phyloP scores from a whole-genome alignment of 2,797 vertebrate species.

The Darevskia nairensis region DNA sequence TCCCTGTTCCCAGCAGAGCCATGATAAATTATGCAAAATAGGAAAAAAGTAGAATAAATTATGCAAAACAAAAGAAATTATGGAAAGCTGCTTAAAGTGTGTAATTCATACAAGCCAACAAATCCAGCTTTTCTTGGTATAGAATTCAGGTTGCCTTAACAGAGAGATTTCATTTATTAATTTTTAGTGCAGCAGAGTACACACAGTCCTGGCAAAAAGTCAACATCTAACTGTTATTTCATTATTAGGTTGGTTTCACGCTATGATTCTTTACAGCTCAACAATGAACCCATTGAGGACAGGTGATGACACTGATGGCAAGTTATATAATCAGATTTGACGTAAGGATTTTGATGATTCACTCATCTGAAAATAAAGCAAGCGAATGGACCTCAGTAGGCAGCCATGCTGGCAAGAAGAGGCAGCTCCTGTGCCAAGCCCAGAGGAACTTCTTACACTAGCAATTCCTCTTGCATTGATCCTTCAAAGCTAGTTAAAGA shows the following conservation, averaged over 20 bases:
- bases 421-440: neutral
- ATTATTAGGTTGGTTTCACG: constrained; percentile 4
- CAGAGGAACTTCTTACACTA: neutral
- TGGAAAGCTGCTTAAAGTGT: neutral
- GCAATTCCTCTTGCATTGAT: neutral
- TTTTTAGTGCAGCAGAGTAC: neutral
- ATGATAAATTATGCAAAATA: neutral
- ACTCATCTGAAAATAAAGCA: constrained; percentile 20
- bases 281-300: constrained; percentile 3
- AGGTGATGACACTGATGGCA: constrained; percentile 3
- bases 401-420: constrained; percentile 7
- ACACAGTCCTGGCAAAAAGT: neutral
- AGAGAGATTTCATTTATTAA: neutral
- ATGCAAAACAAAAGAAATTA: neutral
- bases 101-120: neutral
- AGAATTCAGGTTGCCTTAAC: neutral
- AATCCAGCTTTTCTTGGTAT: neutral
- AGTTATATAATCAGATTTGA: constrained; percentile 17
- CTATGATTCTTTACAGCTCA: constrained; percentile 10
- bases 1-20: neutral
- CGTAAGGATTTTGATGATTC: constrained; percentile 10
- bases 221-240: neutral
- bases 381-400: neutral
- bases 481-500: neutral
- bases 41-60: neutral